Evolutionary conservation across 2,113 vertebrate species (phyloP), one percentile per base, ranked within the genome.

Genomic region (Poecile atricapillus): DNA sequence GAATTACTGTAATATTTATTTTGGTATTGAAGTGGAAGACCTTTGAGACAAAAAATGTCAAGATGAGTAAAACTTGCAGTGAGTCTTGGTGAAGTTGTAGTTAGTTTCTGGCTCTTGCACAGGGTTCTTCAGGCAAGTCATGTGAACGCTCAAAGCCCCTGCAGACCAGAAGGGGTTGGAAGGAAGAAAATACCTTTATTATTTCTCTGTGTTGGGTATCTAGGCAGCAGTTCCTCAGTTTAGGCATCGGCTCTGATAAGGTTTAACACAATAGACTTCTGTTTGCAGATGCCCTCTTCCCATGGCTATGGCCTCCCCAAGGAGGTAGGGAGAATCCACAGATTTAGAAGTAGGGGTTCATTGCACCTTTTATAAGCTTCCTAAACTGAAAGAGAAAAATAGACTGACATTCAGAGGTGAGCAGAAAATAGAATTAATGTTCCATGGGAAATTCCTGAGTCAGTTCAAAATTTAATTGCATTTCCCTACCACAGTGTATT

Each of bases 341-440:
- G 21, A 65, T 88, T 64, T 83, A 63, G 67, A 92, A 80, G 24
- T 2, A 82, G 58, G 77, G 71, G 6, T 89, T 95, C 0, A 5
- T 44, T 71, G 55, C 35, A 44, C 71, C 76, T 93, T 95, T 94
- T 69, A 46, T 76, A 90, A 87, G 39, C 87, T 83, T 83, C n/a
- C 92, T 93, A 93, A 96, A 90, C 83, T 62, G 49, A 87, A 69
- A 83, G 68, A 90, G 90, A 87, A 92, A 90, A 95, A 89, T 56
- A 83, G 90, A 56, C 83, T 96, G 92, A 94, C 76, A 71, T 93
- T 96, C 86, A 91, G 92, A 96, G 94, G 88, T 96, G 93, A 96
- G 80, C 90, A 94, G 94, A 96, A 95, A 96, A 96, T 96, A 94
- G 95, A 97, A 96, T 93, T 95, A 95, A 94, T 90, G 88, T 96